Percentiles rank a stretch among this genome's conserved stretches.
Conservation (phyloP, 2,113 vertebrate genomes). For the Chaenogobius annularis region DNA sequence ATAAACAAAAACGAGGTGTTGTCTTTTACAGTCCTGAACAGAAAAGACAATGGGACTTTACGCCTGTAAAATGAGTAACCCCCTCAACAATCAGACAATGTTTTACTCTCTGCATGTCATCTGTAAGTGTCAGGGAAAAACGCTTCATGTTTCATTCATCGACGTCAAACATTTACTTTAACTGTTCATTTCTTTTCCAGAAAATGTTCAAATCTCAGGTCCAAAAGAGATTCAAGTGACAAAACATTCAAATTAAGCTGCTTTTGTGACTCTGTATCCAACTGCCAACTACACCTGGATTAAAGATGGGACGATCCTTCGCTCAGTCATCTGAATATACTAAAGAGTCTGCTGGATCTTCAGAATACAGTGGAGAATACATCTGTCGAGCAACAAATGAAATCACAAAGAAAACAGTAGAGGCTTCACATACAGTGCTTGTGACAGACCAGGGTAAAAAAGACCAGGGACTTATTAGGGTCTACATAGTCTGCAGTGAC, state of each 20-base stretch:
- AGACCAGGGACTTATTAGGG: no score
- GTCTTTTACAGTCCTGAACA: no score
- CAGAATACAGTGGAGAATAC: constrained; percentile 50
- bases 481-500: no score
- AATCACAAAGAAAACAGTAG: not conserved
- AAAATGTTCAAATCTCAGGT: constrained; percentile 5
- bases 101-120: constrained; percentile 46
- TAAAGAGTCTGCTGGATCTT: not conserved
- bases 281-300: not conserved
- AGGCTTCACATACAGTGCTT: no score
- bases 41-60: no score
- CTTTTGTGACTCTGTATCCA: not conserved
- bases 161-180: not conserved
- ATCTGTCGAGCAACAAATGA: constrained; percentile 3
- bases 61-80: no score
- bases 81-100: no score
- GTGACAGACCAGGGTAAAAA: not conserved
- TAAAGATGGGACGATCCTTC: constrained; percentile 33
- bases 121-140: constrained; percentile 36
- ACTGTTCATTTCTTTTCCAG: not conserved
- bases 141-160: not conserved
- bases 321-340: constrained; percentile 2
- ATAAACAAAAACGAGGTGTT: no score
- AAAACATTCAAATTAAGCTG: not conserved
- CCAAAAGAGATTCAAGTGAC: not conserved